Evolutionary conservation across 2,113 vertebrate species (phyloP).

Genomic region (Anarhynchus alexandrinus): DNA sequence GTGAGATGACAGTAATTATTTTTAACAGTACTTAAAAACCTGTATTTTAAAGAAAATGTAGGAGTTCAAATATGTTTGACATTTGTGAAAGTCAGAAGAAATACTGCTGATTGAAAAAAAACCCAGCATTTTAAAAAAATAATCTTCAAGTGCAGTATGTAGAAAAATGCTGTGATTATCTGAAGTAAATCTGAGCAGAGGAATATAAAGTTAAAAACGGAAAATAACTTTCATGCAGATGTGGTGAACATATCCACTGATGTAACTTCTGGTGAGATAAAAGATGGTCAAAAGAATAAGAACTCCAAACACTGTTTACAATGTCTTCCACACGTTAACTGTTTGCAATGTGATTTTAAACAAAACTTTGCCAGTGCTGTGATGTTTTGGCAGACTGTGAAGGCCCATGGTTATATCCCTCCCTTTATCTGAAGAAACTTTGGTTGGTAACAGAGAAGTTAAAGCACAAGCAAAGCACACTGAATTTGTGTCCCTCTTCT

Average conservation of each 20-base stretch:
- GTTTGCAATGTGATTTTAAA: background rate
- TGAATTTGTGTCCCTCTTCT: background rate
- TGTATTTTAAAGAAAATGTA: slow-evolving; percentile 11
- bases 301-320: background rate
- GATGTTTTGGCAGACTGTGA: background rate
- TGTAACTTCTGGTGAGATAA: background rate
- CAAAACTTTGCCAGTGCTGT: background rate
- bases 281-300: background rate
- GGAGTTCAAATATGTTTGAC: background rate
- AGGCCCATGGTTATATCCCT: background rate
- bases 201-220: background rate
- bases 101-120: background rate
- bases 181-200: slow-evolving; percentile 5
- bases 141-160: background rate
- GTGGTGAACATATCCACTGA: background rate
- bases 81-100: slow-evolving; percentile 8
- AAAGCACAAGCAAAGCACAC: background rate
- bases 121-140: background rate
- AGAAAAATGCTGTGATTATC: background rate
- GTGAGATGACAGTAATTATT: background rate
- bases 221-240: background rate
- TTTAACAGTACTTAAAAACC: background rate
- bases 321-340: background rate
- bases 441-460: background rate
- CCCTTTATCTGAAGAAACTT: background rate